These are phyloP conservation scores for Henricia sp. DNA, from an alignment of 53 echinoderm and acorn worm species.

Conservation along the genomic window DNA sequence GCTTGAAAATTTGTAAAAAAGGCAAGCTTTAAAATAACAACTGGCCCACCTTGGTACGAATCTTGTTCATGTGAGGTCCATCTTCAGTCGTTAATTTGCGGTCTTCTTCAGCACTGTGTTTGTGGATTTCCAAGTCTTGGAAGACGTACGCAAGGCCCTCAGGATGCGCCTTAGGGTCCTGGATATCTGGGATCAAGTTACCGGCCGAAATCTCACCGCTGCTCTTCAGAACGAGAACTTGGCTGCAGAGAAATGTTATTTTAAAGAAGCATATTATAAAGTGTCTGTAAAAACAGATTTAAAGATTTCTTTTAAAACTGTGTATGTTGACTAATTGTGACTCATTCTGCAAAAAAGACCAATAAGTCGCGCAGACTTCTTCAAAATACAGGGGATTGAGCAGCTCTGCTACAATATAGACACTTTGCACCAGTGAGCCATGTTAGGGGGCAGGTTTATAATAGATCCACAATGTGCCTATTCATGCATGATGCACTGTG, in stretches of 20 bases:
- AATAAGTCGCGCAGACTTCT: neutral
- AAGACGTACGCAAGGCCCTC: conserved; percentile 53
- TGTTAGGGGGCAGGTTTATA: neutral
- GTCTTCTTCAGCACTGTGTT: conserved; percentile 20
- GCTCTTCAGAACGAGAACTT: conserved; percentile 50
- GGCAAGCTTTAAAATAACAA: neutral
- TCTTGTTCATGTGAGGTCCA: conserved; percentile 32
- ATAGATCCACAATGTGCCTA: neutral
- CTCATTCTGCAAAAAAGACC: neutral
- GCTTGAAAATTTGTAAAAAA: neutral
- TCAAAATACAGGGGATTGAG: too few species aligned
- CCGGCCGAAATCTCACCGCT: conserved; percentile 21
- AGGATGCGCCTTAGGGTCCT: conserved; percentile 39
- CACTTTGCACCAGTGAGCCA: neutral
- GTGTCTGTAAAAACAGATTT: neutral
- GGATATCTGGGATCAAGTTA: conserved; percentile 34
- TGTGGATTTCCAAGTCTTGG: conserved; percentile 3
- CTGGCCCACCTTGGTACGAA: conserved; percentile 10
- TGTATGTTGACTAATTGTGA: neutral
- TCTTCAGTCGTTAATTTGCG: neutral
- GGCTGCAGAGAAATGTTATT: conserved; percentile 26
- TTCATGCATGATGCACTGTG: neutral
- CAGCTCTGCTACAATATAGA: neutral
- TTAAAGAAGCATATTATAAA: neutral
- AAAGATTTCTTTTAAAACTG: too few species aligned